Conservation (phyloP, 2,888 invertebrate genomes). For the Parnassius mnemosyne region DNA sequence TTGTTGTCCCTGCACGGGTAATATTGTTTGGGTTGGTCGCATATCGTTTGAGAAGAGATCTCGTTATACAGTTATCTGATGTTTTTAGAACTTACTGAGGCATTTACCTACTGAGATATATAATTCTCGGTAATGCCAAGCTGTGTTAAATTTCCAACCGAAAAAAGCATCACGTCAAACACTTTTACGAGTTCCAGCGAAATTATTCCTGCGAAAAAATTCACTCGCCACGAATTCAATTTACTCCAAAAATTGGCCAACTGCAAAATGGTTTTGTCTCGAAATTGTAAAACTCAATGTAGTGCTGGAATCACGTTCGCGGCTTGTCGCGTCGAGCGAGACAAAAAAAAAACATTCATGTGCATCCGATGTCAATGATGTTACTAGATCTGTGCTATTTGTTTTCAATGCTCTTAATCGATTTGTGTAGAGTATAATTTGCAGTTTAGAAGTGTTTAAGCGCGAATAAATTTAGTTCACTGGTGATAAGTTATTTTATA, state of each 20-base stretch:
- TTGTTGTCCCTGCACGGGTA: no score
- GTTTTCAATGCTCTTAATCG: not conserved
- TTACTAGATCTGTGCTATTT: slow-evolving; percentile 2
- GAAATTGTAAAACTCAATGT: slow-evolving; percentile 32
- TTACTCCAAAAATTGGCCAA: slow-evolving; percentile 29
- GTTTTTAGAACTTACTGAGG: no score
- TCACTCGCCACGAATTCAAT: slow-evolving; percentile 29
- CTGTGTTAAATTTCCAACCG: not conserved
- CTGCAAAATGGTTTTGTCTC: slow-evolving; percentile 31
- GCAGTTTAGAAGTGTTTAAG: no score
- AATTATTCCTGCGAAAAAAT: slow-evolving; percentile 23
- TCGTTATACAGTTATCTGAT: no score
- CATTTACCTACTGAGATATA: no score
- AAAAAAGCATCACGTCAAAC: slow-evolving; percentile 27
- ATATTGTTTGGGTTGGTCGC: no score
- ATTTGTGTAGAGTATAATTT: not conserved
- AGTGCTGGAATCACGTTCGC: slow-evolving; percentile 13
- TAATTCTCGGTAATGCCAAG: no score
- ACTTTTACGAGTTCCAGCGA: slow-evolving; percentile 28
- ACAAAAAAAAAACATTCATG: slow-evolving; percentile 9
- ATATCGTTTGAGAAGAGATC: no score
- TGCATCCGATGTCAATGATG: slow-evolving; percentile 6
- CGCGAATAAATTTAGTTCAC: no score
- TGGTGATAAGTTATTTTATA: no score
- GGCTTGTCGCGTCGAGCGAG: slow-evolving; percentile 1